Evolutionary conservation across 2,888 invertebrate genomes (phyloP).

Genomic region (Mythimna pallens): DNA sequence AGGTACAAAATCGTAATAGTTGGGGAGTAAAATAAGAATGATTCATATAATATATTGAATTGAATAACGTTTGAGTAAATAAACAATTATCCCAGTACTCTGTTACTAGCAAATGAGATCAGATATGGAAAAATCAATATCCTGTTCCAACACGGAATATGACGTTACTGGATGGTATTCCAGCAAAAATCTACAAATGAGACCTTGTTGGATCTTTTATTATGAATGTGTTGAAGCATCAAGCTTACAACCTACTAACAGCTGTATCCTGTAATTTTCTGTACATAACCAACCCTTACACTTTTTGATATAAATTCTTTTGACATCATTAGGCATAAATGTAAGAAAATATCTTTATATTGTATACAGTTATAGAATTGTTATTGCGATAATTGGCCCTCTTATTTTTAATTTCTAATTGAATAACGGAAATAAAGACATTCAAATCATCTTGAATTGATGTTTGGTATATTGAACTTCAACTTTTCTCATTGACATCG

Average conservation of each 20-base stretch:
- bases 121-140: constrained; percentile 14
- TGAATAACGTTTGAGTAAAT: background rate
- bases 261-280: background rate
- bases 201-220: background rate
- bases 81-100: too few species aligned
- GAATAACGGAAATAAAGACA: too few species aligned
- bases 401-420: too few species aligned
- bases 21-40: constrained; percentile 15
- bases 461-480: too few species aligned
- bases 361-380: background rate
- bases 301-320: background rate
- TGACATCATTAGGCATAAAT: background rate
- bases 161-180: background rate
- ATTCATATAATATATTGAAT: constrained; percentile 12
- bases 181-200: background rate
- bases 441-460: too few species aligned
- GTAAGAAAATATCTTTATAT: background rate
- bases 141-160: constrained; percentile 1
- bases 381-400: too few species aligned
- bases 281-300: background rate
- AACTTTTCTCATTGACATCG: too few species aligned
- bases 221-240: background rate
- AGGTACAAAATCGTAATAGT: background rate
- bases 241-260: background rate
- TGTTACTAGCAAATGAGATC: background rate